These are phyloP conservation scores for Nothura maculosa DNA, from an alignment of 2,797 vertebrate genomes.

Conservation along the genomic window DNA sequence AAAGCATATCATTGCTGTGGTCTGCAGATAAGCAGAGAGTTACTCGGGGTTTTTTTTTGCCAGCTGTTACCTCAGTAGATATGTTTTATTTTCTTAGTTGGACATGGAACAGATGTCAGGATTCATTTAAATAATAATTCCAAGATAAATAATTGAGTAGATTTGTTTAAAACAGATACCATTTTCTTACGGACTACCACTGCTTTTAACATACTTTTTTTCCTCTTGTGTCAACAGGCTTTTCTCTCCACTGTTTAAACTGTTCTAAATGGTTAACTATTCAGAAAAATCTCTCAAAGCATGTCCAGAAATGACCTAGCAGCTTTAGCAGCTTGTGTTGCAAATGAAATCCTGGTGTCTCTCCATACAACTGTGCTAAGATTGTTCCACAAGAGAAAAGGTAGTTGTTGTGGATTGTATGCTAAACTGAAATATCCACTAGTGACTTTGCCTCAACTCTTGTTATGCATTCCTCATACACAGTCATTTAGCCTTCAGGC, in stretches of 20 bases:
- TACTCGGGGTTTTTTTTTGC: conserved; percentile 8
- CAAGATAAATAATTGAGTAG: not conserved
- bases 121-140: not conserved
- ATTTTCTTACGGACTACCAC: not conserved
- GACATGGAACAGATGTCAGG: not conserved
- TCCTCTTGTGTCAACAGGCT: not conserved
- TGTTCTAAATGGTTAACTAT: not conserved
- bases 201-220: not conserved
- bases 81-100: not conserved
- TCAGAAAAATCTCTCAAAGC: not conserved
- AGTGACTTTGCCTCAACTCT: not conserved
- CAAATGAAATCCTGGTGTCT: not conserved
- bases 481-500: fast-evolving
- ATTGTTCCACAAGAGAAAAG: not conserved
- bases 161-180: too few species aligned
- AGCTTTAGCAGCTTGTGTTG: not conserved
- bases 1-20: not conserved
- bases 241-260: not conserved
- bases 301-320: not conserved
- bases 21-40: not conserved
- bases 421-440: fast-evolving
- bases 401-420: fast-evolving
- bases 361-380: fast-evolving
- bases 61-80: not conserved
- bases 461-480: not conserved